Evolutionary conservation across 2,888 invertebrate genomes (phyloP).

Genomic region (Charanyca ferruginea): DNA sequence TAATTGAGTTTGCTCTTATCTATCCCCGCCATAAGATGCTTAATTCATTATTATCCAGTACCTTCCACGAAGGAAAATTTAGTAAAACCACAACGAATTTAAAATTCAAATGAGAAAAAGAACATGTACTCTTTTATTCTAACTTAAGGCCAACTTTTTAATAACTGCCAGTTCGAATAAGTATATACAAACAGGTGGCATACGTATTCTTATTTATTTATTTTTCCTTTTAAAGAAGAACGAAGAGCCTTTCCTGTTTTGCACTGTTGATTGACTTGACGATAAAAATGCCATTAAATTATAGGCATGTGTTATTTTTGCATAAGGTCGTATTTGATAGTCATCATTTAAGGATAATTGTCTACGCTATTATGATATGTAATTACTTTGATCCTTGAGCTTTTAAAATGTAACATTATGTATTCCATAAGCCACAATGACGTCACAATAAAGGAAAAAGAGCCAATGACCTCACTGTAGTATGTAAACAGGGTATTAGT

Average conservation of each 20-base stretch:
- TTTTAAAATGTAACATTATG: conserved; percentile 7
- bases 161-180: conserved; percentile 16
- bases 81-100: conserved; percentile 5
- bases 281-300: conserved; percentile 40
- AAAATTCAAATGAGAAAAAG: conserved; percentile 17
- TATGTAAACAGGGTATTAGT: background rate
- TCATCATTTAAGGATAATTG: conserved; percentile 42
- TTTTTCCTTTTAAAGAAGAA: conserved; percentile 17
- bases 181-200: conserved; percentile 26
- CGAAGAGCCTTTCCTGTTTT: conserved; percentile 12
- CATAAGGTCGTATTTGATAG: conserved; percentile 31
- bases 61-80: background rate
- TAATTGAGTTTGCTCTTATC: conserved; percentile 34
- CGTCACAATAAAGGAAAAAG: conserved; percentile 18
- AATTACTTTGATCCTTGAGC: conserved; percentile 35
- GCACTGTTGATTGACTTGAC: conserved; percentile 6
- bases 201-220: background rate
- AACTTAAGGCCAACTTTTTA: conserved; percentile 13
- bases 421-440: background rate
- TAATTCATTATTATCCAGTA: background rate
- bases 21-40: background rate
- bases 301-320: conserved; percentile 32
- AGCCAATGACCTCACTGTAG: background rate
- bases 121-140: background rate
- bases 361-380: conserved; percentile 18